Evolutionary conservation across 2,888 invertebrate species (phyloP).

Genomic region (Callosobruchus maculatus): DNA sequence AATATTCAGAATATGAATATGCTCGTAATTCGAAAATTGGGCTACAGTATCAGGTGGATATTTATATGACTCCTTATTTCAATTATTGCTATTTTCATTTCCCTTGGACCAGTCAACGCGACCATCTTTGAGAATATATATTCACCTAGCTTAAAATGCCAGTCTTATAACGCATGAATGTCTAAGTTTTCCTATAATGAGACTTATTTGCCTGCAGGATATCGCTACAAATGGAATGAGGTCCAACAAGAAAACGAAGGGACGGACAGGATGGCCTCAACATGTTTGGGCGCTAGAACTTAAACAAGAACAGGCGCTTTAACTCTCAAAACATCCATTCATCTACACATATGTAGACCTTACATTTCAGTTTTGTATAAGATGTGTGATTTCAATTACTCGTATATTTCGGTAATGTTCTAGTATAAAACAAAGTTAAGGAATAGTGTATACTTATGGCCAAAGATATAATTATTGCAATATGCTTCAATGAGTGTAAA

Average conservation of each 20-base stretch:
- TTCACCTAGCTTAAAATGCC: too few species aligned
- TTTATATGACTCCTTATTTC: too few species aligned
- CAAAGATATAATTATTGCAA: background rate
- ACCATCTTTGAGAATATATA: too few species aligned
- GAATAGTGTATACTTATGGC: background rate
- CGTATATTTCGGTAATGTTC: background rate
- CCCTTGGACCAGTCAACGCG: too few species aligned
- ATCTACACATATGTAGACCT: too few species aligned
- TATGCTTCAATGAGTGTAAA: background rate
- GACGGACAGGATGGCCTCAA: slow-evolving; percentile 95
- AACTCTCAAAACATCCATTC: slow-evolving; percentile 12
- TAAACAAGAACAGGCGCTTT: slow-evolving; percentile 61
- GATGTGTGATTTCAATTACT: background rate
- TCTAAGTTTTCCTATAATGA: too few species aligned
- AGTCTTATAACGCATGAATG: too few species aligned
- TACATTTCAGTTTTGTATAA: background rate
- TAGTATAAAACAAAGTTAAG: background rate
- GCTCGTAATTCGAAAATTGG: too few species aligned
- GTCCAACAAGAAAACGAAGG: slow-evolving; percentile 60
- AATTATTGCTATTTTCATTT: too few species aligned
- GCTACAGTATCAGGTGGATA: too few species aligned
- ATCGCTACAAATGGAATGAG: slow-evolving; percentile 30
- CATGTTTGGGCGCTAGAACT: slow-evolving; percentile 92
- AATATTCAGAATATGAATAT: too few species aligned
- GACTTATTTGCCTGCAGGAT: slow-evolving; percentile 41